A percentile compares a stretch with the other conserved stretches of the same genome.
Evolutionary conservation across 1,140 invertebrate genomes (phyloP).

Genomic region (Rhynchophorus ferrugineus): DNA sequence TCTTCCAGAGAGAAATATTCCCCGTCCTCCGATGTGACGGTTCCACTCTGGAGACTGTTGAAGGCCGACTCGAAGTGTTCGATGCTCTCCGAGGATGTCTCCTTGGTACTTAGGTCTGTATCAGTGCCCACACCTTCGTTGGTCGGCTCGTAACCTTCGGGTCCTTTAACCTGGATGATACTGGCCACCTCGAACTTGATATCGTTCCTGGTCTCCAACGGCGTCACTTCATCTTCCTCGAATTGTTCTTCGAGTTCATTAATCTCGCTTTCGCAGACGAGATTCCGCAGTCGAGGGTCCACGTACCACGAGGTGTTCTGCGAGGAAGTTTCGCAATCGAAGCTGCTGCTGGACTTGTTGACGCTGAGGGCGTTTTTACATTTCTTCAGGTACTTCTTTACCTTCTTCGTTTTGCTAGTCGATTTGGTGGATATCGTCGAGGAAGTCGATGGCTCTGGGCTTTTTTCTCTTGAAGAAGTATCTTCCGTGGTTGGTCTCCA

Average conservation of each 20-base stretch:
- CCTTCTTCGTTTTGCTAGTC: constrained; percentile 44
- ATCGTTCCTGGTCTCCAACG: constrained; percentile 1
- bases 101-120: constrained; percentile 4
- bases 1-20: constrained; percentile 13
- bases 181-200: constrained; percentile 27
- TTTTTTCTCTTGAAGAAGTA: constrained; percentile 19
- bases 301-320: constrained; percentile 27
- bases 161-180: constrained; percentile 28
- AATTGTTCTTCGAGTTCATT: constrained; percentile 32
- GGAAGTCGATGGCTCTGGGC: constrained; percentile 9
- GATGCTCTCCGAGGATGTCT: constrained; percentile 8
- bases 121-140: neutral
- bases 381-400: constrained; percentile 46
- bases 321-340: constrained; percentile 24
- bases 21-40: constrained; percentile 14
- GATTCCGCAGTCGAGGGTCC: constrained; percentile 19
- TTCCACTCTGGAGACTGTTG: constrained; percentile 8
- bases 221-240: constrained; percentile 22
- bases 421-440: constrained; percentile 25
- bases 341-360: constrained; percentile 19
- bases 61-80: constrained; percentile 18
- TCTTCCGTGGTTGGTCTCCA: constrained; percentile 34
- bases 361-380: constrained; percentile 44
- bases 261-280: constrained; percentile 29
- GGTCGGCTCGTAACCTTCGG: neutral